Conservation (phyloP, 23 tunicate species). For the Oikopleura dioica region DNA sequence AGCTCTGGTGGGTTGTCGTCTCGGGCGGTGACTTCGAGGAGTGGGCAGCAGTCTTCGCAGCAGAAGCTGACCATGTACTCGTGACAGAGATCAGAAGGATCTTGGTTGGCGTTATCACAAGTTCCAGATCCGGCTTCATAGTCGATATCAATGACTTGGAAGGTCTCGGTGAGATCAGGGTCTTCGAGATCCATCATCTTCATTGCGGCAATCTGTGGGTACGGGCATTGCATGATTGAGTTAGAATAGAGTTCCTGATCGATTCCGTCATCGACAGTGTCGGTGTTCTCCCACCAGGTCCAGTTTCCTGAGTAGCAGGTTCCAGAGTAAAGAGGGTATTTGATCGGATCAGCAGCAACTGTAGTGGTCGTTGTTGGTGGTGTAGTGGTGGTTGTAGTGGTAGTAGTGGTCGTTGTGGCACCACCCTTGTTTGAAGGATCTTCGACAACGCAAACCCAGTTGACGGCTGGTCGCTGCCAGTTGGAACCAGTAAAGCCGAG, state of each 20-base stretch:
- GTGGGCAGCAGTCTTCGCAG: conserved; percentile 11
- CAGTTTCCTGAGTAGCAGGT: neutral
- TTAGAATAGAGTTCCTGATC: too few species aligned
- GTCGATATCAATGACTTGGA: neutral
- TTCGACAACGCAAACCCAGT: neutral
- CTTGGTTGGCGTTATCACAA: neutral
- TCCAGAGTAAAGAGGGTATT: neutral
- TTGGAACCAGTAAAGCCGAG: neutral
- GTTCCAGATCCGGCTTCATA: neutral
- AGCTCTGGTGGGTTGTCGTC: too few species aligned
- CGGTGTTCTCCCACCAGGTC: neutral
- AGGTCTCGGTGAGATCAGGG: neutral
- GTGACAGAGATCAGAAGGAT: neutral
- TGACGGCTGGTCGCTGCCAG: neutral
- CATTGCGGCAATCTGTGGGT: neutral
- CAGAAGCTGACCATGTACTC: neutral
- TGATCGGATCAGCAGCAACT: neutral
- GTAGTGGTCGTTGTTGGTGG: neutral
- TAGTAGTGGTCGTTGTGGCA: neutral
- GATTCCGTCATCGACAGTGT: neutral
- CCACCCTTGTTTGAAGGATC: too few species aligned
- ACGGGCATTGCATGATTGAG: neutral
- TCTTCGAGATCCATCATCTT: neutral
- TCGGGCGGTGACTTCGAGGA: neutral
- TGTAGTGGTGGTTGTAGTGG: neutral